A percentile compares a stretch with the other conserved stretches of the same genome.
Evolutionary conservation across 2,797 vertebrate species (phyloP).

Genomic region (Paguma larvata): DNA sequence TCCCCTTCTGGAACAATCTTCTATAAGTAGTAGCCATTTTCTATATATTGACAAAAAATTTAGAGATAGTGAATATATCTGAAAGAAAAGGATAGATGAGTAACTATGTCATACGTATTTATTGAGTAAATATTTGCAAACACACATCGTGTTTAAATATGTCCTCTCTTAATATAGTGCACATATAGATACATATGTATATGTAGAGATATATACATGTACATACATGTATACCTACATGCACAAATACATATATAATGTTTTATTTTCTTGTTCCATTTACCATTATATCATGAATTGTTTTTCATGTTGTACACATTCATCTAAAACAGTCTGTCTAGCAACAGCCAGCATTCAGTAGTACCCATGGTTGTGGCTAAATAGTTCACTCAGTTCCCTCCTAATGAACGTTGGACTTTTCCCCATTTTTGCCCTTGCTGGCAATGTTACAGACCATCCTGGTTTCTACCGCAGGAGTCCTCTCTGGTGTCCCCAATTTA

Average conservation of each 20-base stretch:
- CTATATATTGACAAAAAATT: neutral
- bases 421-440: neutral
- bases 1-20: neutral
- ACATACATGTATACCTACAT: accelerated
- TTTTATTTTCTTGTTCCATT: neutral
- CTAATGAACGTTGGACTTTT: neutral
- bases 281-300: neutral
- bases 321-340: neutral
- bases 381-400: neutral
- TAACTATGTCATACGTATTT: neutral
- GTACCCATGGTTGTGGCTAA: neutral
- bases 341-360: neutral
- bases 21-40: neutral
- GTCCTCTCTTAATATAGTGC: neutral
- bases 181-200: neutral
- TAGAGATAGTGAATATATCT: neutral
- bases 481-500: neutral
- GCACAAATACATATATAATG: neutral
- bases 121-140: neutral
- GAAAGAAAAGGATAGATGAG: neutral
- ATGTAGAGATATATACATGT: neutral
- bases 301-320: neutral
- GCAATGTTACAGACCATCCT: neutral
- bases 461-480: neutral
- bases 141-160: neutral